Evolutionary conservation across 2,888 invertebrate species (phyloP), one percentile per base, ranked within the genome.

Genomic region (Hoplodrina ambigua): DNA sequence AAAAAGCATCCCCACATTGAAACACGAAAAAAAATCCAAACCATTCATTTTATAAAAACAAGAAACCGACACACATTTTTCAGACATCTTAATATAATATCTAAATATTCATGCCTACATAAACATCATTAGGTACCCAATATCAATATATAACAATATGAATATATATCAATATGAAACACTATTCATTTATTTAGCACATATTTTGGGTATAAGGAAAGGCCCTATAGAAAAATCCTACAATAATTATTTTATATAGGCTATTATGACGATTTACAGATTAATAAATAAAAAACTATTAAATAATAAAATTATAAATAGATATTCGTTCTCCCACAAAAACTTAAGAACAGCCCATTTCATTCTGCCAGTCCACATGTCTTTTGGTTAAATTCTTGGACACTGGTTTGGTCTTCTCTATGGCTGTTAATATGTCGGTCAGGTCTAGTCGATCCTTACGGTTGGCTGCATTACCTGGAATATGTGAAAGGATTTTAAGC

Each of bases 361-460:
- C 95, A 73, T 93, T 95, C 88, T 97, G 96, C 98, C 98, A 98
- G 11, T 96, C 94, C 46, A 93, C 88, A 86, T 97, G 97, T 85
- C 94, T 96, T 64, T 94, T 92, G 41, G 96, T 94, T 57, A 96
- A 85, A 65, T 96, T 93, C 75, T 96, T 96, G 6, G 97, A 96
- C 7, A 97, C 96, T 0, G 97, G 97, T 83, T 96, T 97, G 3
- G 97, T 96, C 86, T 94, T 96, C 80, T 92, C 90, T 69, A 97
- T 94, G 1, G 97, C 96, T 15, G 92, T 89, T 58, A 93, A 62
- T 4, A 97, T 91, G 78, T 96, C 96, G 0, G 92, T 86, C 33
- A 94, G 80, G 25, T 91, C 91, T 50, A 96, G 82, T 72, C 89
- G 85, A 73, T 94, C 94, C 66, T 91, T 93, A 8, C 94, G 94